These are phyloP conservation scores for Eurystomus glaucurus DNA, from an alignment of 2,797 vertebrate species.

Conservation along the genomic window DNA sequence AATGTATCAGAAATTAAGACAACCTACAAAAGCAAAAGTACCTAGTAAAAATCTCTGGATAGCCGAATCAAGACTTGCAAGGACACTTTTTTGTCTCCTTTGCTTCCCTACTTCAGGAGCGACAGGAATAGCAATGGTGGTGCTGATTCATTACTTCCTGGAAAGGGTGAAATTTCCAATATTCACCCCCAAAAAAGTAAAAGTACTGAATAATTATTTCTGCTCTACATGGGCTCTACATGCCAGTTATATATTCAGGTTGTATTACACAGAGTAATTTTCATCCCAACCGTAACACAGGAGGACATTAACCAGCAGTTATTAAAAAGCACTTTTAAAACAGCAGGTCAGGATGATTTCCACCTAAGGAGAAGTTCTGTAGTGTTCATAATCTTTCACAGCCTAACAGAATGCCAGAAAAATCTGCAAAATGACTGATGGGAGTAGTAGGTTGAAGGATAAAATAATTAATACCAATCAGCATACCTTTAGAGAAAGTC, in stretches of 20 bases:
- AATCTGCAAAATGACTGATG: not conserved
- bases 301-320: not conserved
- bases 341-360: not conserved
- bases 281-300: not conserved
- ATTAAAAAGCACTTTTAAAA: not conserved
- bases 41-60: not conserved
- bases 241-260: not conserved
- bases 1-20: not conserved
- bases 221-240: not conserved
- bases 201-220: not conserved
- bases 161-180: not conserved
- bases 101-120: not conserved
- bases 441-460: not conserved
- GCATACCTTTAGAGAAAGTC: not conserved
- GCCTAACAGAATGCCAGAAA: not conserved
- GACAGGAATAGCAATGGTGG: not conserved
- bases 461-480: not conserved
- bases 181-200: not conserved
- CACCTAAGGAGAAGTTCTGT: not conserved
- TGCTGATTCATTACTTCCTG: not conserved
- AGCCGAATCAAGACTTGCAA: not conserved
- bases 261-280: not conserved
- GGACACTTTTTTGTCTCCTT: rapidly evolving
- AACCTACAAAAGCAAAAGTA: not conserved
- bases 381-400: not conserved